Conservation (phyloP, 2,797 vertebrate genomes). For the Microctenopoma stevenorrisi region DNA sequence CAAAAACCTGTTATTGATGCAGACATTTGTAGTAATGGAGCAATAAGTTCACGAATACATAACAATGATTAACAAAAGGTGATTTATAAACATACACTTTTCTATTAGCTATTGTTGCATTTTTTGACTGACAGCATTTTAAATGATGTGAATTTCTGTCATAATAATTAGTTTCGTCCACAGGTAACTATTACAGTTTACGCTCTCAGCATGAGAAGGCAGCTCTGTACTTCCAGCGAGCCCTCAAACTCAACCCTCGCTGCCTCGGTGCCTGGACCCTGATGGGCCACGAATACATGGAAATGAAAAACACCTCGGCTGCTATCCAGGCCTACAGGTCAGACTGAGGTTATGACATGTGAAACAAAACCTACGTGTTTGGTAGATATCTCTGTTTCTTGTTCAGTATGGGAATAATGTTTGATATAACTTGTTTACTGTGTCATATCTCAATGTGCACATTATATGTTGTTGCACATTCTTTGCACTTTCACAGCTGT, state of each 20-base stretch:
- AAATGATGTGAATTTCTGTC: background rate
- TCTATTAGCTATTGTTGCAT: background rate
- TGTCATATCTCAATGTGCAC: too few species aligned
- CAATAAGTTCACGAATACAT: background rate
- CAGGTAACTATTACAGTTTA: slow-evolving; percentile 98
- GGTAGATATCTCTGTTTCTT: background rate
- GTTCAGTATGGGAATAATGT: background rate
- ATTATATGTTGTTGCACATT: too few species aligned
- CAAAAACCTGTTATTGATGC: background rate
- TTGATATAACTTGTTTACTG: background rate
- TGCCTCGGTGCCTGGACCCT: slow-evolving; percentile 98
- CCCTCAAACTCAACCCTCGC: slow-evolving; percentile 96
- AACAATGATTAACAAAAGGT: too few species aligned
- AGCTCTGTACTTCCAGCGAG: slow-evolving; percentile 97
- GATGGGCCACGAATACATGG: slow-evolving; percentile 99
- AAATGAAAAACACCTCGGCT: slow-evolving; percentile 99
- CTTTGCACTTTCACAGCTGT: background rate
- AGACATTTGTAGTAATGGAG: background rate
- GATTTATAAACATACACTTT: too few species aligned
- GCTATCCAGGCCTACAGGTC: slow-evolving; percentile 99
- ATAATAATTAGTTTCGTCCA: slow-evolving; percentile 30
- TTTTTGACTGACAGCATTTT: background rate
- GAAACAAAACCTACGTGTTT: too few species aligned
- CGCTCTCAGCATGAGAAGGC: slow-evolving; percentile 99
- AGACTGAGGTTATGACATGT: background rate